Evolutionary conservation across 2,888 invertebrate genomes (phyloP), one percentile per base, ranked within the genome.

Genomic region (Caenorhabditis sp.): DNA sequence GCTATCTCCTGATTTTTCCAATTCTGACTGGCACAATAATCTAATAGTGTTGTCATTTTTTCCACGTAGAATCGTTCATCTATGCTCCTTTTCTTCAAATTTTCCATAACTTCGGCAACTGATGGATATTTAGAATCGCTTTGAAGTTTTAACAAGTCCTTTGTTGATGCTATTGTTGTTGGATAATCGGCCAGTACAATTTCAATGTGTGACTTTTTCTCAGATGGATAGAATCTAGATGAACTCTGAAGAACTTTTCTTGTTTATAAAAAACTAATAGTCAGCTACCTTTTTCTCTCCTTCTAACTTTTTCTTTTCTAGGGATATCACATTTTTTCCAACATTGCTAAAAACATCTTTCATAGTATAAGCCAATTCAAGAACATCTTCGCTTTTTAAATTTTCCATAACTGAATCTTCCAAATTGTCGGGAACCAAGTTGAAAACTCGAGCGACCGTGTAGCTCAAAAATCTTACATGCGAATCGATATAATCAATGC

Each of bases 81-180:
- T 4, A 73, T 66, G 10, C 66, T 63, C 17, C 59, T 52, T 21
- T 14, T 26, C 3, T 36, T 56, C 2, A 73, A 21, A 14, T 52
- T 50, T n/a, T 73, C 67, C 73, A 73, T 73, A 5, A 73, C 73
- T 31, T 54, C 64, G 0, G 73, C 67, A 8, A 73, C 73, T 8
- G 73, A 73, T 52, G 73, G 73, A 49, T 62, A 73, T 17, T 62
- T 38, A 12, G 36, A 27, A 14, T 61, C 25, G 23, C 71, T 26
- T 36, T 71, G 71, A 60, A 67, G 25, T 7, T 63, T 50, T 3
- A 71, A 25, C 5, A 67, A 63, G 21, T 52, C 17, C 0, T 67
- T 31, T 27, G 67, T 20, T 12, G 71, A 63, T n/a, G 23, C n/a
- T 17, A 38, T 38, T 0, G 66, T 53, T 5, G 53, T 26, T 4